Evolutionary conservation across 2,113 vertebrate species (phyloP), one percentile per base, ranked within the genome.

Genomic region (Onychorhynchus coronatus): DNA sequence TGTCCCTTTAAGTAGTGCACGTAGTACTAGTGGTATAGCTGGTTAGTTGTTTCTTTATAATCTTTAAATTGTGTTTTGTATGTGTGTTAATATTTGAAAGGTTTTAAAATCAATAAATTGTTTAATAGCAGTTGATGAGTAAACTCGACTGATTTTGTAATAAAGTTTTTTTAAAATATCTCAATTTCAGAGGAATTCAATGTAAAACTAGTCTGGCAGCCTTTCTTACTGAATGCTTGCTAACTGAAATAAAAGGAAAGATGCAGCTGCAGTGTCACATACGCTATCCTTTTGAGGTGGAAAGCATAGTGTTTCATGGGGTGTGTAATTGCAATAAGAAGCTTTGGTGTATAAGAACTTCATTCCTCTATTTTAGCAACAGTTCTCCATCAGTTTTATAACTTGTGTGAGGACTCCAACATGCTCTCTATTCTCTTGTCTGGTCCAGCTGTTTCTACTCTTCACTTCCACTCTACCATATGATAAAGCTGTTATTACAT

Each of bases 1-100:
- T 96, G 95, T 96, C 95, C 89, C 94, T 97, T 97, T 97, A 96
- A 97, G 94, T 96, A 97, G 74, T 79, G 80, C 82, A 94, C 28
- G 8, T 95, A 93, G 83, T 88, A 81, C 27, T 75, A 91, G 87
- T 94, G 39, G 30, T 93, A 81, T 74, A 93, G 85, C 94, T 87
- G 66, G 75, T 95, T 95, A 95, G 85, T 56, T 86, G 22, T 88
- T 96, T 62, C 42, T 86, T 71, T 65, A 72, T 71, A 79, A 91
- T 81, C 47, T 73, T 86, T 91, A 46, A 73, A n/a, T 80, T 87
- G 79, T 95, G 22, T 92, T 41, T 93, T 91, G 79, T 78, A 94
- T 56, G 50, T 1, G 3, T 84, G 15, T 88, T 85, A 93, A 58
- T 76, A 66, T 75, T 89, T 75, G 47, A 77, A 59, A 91, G 7